Percentiles rank a stretch among this genome's conserved stretches.
Evolutionary conservation across 2,888 invertebrate genomes (phyloP).

Genomic region (Parnassius mnemosyne): DNA sequence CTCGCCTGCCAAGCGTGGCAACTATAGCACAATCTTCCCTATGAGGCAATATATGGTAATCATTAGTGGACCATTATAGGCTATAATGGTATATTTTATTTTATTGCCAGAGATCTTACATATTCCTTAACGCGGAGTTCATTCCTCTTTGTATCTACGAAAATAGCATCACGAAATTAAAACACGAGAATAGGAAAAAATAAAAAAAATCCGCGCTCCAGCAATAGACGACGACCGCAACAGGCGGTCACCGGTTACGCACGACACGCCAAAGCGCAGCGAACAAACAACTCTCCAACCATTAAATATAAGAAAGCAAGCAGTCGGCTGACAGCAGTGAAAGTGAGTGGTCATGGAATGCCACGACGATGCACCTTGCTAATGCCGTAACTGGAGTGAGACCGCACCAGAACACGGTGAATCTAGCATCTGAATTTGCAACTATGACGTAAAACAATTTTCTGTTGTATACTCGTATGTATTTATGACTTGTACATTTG

Average conservation of each 20-base stretch:
- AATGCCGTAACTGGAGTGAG: conserved; percentile 65
- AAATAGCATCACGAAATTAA: neutral
- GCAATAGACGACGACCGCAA: neutral
- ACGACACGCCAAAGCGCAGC: conserved; percentile 5
- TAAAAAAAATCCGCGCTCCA: neutral
- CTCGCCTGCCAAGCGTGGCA: too few relatives aligned
- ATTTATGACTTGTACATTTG: too few relatives aligned
- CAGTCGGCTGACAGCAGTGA: conserved; percentile 52
- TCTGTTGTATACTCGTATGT: too few relatives aligned
- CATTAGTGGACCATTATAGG: too few relatives aligned
- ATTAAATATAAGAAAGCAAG: conserved; percentile 21
- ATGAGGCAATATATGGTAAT: too few relatives aligned
- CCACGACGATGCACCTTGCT: conserved; percentile 15
- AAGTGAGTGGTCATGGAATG: conserved; percentile 59
- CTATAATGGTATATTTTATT: too few relatives aligned
- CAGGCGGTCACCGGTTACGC: conserved; percentile 3
- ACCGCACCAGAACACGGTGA: conserved; percentile 32
- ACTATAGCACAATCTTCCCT: too few relatives aligned
- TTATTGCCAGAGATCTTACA: too few relatives aligned
- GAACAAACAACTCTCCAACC: conserved; percentile 8
- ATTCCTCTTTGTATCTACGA: too few relatives aligned
- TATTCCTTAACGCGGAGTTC: too few relatives aligned
- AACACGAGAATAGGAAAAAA: neutral
- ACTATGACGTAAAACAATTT: too few relatives aligned
- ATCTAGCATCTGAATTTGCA: too few relatives aligned